Percentiles rank a stretch among this genome's conserved stretches.
Conservation (phyloP, 2,113 vertebrate genomes). For the Girardinichthys multiradiatus region DNA sequence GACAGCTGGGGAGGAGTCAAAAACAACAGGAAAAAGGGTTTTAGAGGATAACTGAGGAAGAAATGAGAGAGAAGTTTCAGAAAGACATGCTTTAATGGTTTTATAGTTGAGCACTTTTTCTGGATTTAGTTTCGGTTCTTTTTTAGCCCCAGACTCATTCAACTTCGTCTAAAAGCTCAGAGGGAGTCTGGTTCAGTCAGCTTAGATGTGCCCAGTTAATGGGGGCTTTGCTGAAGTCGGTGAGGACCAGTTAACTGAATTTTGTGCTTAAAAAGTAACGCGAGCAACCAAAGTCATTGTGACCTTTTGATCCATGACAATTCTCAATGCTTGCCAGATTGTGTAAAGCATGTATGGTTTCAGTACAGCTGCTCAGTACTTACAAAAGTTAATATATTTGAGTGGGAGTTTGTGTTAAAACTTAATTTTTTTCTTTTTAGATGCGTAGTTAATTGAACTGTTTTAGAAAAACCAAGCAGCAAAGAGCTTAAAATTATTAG, state of each 20-base stretch:
- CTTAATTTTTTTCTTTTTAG: neutral
- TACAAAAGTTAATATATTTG: neutral
- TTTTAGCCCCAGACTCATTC: slow-evolving; percentile 48
- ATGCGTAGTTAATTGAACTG: neutral
- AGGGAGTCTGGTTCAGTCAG: slow-evolving; percentile 51
- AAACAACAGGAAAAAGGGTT: slow-evolving; percentile 58
- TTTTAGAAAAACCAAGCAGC: neutral
- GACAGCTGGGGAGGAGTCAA: slow-evolving; percentile 39
- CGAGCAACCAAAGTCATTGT: slow-evolving; percentile 37
- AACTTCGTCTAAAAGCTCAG: slow-evolving; percentile 48
- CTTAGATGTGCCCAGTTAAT: slow-evolving; percentile 55
- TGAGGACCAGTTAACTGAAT: slow-evolving; percentile 49
- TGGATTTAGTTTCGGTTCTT: slow-evolving; percentile 21
- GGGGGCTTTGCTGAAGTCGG: slow-evolving; percentile 3
- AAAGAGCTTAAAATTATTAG: no score
- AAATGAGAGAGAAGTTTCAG: slow-evolving; percentile 62
- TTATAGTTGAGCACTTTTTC: slow-evolving; percentile 65
- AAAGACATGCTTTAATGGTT: slow-evolving; percentile 74
- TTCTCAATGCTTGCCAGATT: slow-evolving; percentile 16
- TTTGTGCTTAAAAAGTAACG: slow-evolving; percentile 33
- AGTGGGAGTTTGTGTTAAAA: neutral
- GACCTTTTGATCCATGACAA: slow-evolving; percentile 31
- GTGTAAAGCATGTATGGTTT: slow-evolving; percentile 13
- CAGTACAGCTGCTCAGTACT: neutral
- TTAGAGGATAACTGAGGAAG: slow-evolving; percentile 62